These are phyloP conservation scores for Anabas testudineus DNA, from an alignment of 2,797 vertebrate genomes.

Conservation along the genomic window DNA sequence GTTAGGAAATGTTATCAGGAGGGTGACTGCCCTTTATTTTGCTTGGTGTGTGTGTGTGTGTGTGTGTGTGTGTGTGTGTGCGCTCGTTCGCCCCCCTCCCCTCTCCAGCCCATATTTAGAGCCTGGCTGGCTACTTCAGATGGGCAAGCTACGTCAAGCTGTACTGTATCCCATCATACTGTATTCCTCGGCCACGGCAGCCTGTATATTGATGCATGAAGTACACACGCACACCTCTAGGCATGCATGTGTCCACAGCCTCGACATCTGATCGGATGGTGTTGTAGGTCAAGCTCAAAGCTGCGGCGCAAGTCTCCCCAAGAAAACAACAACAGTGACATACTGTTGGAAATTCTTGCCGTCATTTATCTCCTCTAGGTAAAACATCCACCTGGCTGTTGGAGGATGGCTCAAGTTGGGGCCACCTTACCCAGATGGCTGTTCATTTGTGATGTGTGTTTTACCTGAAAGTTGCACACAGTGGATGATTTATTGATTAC, in stretches of 20 bases:
- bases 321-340: slow-evolving; percentile 25
- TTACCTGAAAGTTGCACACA: slow-evolving; percentile 47
- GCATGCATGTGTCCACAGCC: background rate
- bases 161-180: slow-evolving; percentile 66
- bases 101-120: slow-evolving; percentile 72
- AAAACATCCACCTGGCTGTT: slow-evolving; percentile 35
- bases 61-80: slow-evolving; percentile 44
- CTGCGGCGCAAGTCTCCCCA: slow-evolving; percentile 36
- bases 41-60: slow-evolving; percentile 38
- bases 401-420: slow-evolving; percentile 36
- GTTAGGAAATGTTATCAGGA: slow-evolving; percentile 51
- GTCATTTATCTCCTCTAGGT: slow-evolving; percentile 38
- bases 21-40: slow-evolving; percentile 67
- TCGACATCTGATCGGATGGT: slow-evolving; percentile 28
- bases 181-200: slow-evolving; percentile 26
- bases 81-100: slow-evolving; percentile 17
- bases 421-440: slow-evolving; percentile 27
- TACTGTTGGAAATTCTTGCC: slow-evolving; percentile 52
- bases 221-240: background rate
- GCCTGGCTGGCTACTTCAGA: slow-evolving; percentile 78
- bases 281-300: slow-evolving; percentile 28
- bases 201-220: background rate
- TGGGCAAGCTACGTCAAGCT: slow-evolving; percentile 76
- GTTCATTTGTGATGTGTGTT: slow-evolving; percentile 44
- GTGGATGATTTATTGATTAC: slow-evolving; percentile 18